Conservation (phyloP, 64 coral and sea anemone species). For the Anthopleura sola region DNA sequence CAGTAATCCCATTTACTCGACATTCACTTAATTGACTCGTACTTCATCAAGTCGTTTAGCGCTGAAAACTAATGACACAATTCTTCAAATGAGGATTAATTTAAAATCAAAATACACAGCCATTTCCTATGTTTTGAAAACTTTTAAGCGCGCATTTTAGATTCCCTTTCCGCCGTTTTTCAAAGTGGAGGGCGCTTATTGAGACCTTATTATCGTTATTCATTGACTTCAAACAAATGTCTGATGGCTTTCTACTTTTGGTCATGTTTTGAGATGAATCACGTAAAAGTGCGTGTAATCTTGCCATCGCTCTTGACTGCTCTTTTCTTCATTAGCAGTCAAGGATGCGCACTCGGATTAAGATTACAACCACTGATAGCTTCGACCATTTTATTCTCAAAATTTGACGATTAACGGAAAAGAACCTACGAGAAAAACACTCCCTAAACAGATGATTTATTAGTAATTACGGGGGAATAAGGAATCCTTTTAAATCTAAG, state of each 20-base stretch:
- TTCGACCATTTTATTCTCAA: background rate
- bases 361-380: conserved; percentile 14
- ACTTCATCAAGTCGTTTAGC: conserved; percentile 12
- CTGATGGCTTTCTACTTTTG: background rate
- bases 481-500: background rate
- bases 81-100: background rate
- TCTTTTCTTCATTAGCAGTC: conserved; percentile 19
- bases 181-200: conserved; percentile 8
- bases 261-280: conserved; percentile 3
- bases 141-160: background rate
- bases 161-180: background rate
- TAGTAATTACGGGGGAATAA: background rate
- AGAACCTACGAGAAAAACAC: background rate
- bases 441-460: background rate
- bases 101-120: conserved; percentile 1
- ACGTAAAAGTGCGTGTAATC: conserved; percentile 2
- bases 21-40: conserved; percentile 4
- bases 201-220: conserved; percentile 3
- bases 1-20: background rate
- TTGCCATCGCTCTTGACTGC: background rate
- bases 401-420: background rate
- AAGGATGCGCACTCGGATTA: conserved; percentile 1
- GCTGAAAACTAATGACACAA: background rate
- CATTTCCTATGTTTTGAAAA: conserved; percentile 15
- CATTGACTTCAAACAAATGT: conserved; percentile 8